A percentile compares a stretch with the other conserved stretches of the same genome.
These are phyloP conservation scores for Gnathonemus longibarbis DNA, from an alignment of 2,113 vertebrate species.

Conservation along the genomic window DNA sequence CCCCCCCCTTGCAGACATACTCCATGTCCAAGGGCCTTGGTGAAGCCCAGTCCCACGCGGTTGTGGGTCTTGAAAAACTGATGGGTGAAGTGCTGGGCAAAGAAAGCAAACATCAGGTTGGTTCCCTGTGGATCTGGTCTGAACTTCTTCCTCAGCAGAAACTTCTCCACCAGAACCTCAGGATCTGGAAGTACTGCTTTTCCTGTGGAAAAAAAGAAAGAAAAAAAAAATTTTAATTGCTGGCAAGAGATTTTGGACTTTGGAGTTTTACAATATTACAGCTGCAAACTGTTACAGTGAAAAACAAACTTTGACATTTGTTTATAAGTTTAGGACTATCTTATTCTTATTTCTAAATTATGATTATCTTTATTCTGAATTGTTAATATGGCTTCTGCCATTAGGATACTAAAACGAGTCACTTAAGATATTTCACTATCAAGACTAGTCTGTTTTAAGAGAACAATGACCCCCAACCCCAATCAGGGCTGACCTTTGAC, in stretches of 20 bases:
- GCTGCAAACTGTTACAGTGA: not conserved
- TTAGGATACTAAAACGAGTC: not conserved
- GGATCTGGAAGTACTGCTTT: constrained; percentile 73
- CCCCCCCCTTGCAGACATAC: constrained; percentile 57
- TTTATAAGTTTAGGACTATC: not conserved
- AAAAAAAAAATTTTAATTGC: not conserved
- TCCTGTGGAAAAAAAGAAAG: constrained; percentile 51
- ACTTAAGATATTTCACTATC: not conserved
- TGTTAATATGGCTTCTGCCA: not conserved
- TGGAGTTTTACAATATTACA: not conserved
- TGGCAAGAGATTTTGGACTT: not conserved
- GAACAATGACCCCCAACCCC: not conserved
- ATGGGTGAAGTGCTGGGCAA: constrained; percentile 95
- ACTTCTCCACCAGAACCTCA: constrained; percentile 57
- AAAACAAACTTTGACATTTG: not conserved
- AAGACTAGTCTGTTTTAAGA: not conserved
- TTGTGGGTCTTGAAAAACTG: constrained; percentile 89
- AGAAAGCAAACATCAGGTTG: constrained; percentile 93
- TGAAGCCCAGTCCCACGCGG: constrained; percentile 72
- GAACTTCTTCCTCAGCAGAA: constrained; percentile 72
- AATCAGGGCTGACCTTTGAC: constrained; percentile 66
- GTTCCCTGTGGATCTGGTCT: constrained; percentile 76
- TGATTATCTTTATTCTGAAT: not conserved
- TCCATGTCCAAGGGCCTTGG: constrained; percentile 82
- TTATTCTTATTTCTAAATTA: not conserved